Base-by-base conservation (phyloP, 2,888 invertebrate species). In the Phyllotreta cruciferae region DNA sequence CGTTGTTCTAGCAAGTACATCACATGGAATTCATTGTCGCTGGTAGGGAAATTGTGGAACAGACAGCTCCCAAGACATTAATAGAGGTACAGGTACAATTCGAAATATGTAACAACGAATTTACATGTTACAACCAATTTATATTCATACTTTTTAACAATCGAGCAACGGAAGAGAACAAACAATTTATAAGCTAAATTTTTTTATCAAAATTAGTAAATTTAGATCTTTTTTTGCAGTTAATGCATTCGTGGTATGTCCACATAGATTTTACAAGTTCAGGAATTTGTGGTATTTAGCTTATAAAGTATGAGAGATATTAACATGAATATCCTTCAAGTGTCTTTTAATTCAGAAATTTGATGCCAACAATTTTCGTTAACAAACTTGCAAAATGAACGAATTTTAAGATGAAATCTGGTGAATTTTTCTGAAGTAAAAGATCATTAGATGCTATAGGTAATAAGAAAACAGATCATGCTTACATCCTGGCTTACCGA, bases 401-500 rank as follows among this genome's bases (percentile, higher is more conserved):
- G 24, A 24, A 24, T 24, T 24, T 24, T 24, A 4, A 24, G 24
- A 24, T 24, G 24, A 24, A 24, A 24, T 24, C 24, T 3, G 24
- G 24, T 24, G 24, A 24, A 53, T 11, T 37, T 39, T 14, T 53
- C 39, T 53, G 53, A 5, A 57, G 11, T 44, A 47, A 8, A 11
- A 35, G 34, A 11, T 9, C 1, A 34, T 57, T 60, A 63, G 13
- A 36, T 50, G 44, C 52, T 61, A n/a, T n/a, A 68, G 63, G 37
- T 52, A 60, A 37, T 60, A 71, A 68, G 68, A 57, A 68, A 65
- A 73, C 68, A 73, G 70, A 74, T 74, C 78, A 78, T 78, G 78
- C 78, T 78, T 78, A 78, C 78, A 77, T 77, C 77, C 74, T 72
- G 76, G 85, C 88, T 88, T 85, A 91, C 91, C 85, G 90, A 90